phyloP scores from a whole-genome alignment of 2,797 vertebrate genomes.

The Aldrovandia affinis region DNA sequence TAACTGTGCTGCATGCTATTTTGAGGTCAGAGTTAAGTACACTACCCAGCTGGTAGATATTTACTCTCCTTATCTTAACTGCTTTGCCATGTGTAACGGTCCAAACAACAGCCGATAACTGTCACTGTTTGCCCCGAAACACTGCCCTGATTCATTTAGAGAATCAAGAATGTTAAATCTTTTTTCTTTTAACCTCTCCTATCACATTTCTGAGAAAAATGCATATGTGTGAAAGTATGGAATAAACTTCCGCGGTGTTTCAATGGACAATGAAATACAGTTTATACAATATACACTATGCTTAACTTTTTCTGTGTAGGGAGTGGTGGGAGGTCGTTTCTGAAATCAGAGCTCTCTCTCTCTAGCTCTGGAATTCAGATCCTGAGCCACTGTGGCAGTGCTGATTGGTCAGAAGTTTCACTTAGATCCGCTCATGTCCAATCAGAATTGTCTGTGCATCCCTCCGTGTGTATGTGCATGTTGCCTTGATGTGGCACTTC shows the following conservation, averaged over 20 bases:
- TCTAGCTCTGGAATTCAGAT: conserved; percentile 15
- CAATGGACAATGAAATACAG: not conserved
- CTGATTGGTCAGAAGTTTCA: conserved; percentile 38
- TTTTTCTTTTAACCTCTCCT: not conserved
- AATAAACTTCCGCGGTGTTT: not conserved
- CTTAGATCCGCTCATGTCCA: conserved; percentile 28
- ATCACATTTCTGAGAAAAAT: not conserved
- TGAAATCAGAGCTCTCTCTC: conserved; percentile 30
- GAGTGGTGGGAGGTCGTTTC: conserved; percentile 2
- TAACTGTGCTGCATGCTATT: not conserved
- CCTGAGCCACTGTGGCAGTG: conserved; percentile 49
- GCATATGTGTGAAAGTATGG: not conserved
- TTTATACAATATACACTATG: not conserved
- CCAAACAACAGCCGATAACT: not conserved
- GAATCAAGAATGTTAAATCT: not conserved
- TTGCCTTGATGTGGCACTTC: conserved; percentile 13
- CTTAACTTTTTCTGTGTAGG: not conserved
- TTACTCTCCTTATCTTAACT: not conserved
- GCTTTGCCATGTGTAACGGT: conserved; percentile 2
- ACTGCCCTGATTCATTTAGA: not conserved
- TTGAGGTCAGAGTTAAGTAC: not conserved
- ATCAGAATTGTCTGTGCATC: conserved; percentile 33
- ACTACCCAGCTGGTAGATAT: not conserved
- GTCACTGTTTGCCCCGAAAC: not conserved
- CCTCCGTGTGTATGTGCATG: conserved; percentile 27